phyloP scores from a whole-genome alignment of 2,797 vertebrate genomes.

The Oreortyx pictus region DNA sequence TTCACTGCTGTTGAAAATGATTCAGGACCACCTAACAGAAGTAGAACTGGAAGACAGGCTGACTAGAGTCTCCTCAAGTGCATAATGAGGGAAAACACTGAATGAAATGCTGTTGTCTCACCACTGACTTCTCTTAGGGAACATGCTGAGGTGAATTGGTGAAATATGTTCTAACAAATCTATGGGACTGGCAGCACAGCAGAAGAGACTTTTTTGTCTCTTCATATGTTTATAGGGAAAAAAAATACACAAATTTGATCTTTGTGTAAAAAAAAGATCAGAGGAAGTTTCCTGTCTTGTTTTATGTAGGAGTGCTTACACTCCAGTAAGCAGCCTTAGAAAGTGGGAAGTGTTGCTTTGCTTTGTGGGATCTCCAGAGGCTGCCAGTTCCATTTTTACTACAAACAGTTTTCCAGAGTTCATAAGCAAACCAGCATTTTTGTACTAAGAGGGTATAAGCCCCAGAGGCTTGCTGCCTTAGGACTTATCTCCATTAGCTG shows the following conservation, averaged over 20 bases:
- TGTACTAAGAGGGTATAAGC: neutral
- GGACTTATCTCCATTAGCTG: neutral
- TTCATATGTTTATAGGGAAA: neutral
- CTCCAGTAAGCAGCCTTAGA: neutral
- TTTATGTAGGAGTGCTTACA: neutral
- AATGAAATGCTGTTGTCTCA: neutral
- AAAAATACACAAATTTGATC: neutral
- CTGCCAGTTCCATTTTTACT: neutral
- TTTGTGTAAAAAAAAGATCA: neutral
- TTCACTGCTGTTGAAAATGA: neutral
- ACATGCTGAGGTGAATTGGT: neutral
- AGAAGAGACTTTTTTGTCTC: neutral
- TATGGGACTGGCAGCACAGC: neutral
- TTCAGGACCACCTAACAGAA: neutral
- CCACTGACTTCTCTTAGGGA: neutral
- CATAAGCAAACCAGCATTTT: neutral
- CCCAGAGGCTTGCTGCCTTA: neutral
- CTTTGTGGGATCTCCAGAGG: neutral
- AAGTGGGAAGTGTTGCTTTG: neutral
- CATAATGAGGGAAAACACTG: neutral
- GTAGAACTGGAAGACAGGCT: neutral
- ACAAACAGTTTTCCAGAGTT: neutral
- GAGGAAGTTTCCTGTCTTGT: neutral
- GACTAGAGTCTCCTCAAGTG: neutral
- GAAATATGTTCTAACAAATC: neutral